A percentile compares a stretch with the other conserved stretches of the same genome.
Conservation (phyloP, 2,797 vertebrate genomes). For the Pseudochromis fuscus region DNA sequence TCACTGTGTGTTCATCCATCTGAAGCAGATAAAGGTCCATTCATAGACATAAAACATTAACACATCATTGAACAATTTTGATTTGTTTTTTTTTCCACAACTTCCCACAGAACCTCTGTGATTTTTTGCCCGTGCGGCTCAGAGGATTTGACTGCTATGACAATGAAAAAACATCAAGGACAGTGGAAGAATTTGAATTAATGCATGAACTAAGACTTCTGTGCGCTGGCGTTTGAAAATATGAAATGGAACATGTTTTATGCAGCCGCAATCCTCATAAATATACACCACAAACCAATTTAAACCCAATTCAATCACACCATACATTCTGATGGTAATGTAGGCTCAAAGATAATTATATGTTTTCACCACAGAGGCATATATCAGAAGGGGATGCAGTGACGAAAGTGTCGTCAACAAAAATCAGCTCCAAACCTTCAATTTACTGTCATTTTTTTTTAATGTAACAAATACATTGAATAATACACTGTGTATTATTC, state of each 20-base stretch:
- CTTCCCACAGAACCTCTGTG: background rate
- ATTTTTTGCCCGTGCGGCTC: constrained; percentile 25
- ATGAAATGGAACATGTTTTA: constrained; percentile 31
- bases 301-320: constrained; percentile 37
- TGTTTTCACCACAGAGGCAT: constrained; percentile 40
- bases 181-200: constrained; percentile 39
- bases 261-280: constrained; percentile 38
- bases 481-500: constrained; percentile 16
- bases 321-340: constrained; percentile 47
- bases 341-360: constrained; percentile 54
- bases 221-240: constrained; percentile 21
- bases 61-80: constrained; percentile 16
- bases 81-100: constrained; percentile 6
- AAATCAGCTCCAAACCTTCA: constrained; percentile 33
- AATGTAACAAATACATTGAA: constrained; percentile 48
- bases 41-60: constrained; percentile 29
- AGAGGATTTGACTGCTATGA: constrained; percentile 20
- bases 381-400: constrained; percentile 1
- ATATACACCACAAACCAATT: constrained; percentile 44
- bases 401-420: constrained; percentile 43
- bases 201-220: constrained; percentile 41
- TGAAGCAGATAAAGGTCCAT: constrained; percentile 27
- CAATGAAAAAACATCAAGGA: constrained; percentile 34
- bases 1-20: constrained; percentile 28
- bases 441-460: constrained; percentile 27